A percentile compares a stretch with the other conserved stretches of the same genome.
These are phyloP conservation scores for Pogonomyrmex barbatus DNA, from an alignment of 1,140 invertebrate species.

Conservation along the genomic window DNA sequence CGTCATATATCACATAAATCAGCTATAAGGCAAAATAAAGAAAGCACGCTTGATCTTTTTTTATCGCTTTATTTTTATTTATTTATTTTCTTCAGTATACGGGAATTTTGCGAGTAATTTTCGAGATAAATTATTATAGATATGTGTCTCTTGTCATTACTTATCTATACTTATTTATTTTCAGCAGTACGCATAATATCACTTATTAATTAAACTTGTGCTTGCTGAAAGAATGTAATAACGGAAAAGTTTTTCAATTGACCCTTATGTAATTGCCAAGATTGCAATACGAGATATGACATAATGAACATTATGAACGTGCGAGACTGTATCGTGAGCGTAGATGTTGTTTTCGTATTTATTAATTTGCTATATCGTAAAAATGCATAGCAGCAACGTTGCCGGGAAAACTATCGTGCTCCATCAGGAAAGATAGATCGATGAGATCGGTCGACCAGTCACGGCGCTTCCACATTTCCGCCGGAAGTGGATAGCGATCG, in stretches of 20 bases:
- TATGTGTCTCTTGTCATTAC: background rate
- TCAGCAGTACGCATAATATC: background rate
- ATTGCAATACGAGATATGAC: background rate
- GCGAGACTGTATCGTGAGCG: background rate
- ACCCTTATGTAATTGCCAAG: conserved; percentile 9
- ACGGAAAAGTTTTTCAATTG: conserved; percentile 15
- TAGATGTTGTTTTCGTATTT: background rate
- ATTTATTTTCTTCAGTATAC: background rate
- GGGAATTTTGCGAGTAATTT: background rate
- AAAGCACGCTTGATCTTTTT: background rate
- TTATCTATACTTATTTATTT: background rate
- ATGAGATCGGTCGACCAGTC: conserved; percentile 60
- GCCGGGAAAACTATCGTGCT: conserved; percentile 52
- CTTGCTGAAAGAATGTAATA: background rate
- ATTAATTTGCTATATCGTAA: background rate
- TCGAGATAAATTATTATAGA: background rate
- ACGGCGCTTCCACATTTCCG: conserved; percentile 73
- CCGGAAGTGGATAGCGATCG: conserved; percentile 80
- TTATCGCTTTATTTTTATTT: background rate
- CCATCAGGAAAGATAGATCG: conserved; percentile 70
- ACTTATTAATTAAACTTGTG: conserved; percentile 16
- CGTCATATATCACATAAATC: background rate
- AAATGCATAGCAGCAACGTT: conserved; percentile 43
- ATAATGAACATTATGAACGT: conserved; percentile 11
- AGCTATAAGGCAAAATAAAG: background rate